Percentiles rank a stretch among this genome's conserved stretches.
phyloP scores from a whole-genome alignment of 2,113 vertebrate genomes.

The Eclectus roratus region DNA sequence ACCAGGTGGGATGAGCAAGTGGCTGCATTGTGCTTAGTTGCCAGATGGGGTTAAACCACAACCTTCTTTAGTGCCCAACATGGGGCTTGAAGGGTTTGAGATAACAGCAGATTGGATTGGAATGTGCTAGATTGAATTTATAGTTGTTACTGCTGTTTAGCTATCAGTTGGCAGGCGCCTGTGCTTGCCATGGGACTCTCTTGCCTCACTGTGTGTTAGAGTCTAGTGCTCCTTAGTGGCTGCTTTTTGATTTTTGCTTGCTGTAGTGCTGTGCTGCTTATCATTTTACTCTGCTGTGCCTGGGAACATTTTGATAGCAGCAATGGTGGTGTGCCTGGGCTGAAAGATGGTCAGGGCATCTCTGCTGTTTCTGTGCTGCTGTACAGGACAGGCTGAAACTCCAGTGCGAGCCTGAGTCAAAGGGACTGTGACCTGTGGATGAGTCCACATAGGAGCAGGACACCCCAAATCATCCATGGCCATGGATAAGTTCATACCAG shows the following conservation, averaged over 20 bases:
- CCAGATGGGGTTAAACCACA: not conserved
- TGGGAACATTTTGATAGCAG: not conserved
- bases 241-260: not conserved
- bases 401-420: not conserved
- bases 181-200: not conserved
- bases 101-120: not conserved
- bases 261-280: not conserved
- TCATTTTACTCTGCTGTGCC: not conserved
- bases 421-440: not conserved
- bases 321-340: not conserved
- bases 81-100: not conserved
- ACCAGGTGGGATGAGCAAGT: not conserved
- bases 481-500: not conserved
- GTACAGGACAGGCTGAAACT: not conserved
- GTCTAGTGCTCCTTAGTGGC: not conserved
- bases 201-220: not conserved
- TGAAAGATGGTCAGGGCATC: not conserved
- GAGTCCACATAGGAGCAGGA: not conserved
- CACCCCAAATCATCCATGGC: not conserved
- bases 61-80: not conserved
- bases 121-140: not conserved
- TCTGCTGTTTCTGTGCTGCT: not conserved
- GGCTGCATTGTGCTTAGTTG: not conserved
- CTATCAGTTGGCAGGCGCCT: not conserved
- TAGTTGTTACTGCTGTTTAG: not conserved